These are phyloP conservation scores for human (Homo sapiens) DNA, from an alignment of 2,113 vertebrate genomes.

Conservation along the genomic window GRCh38 chr2:3351501-3352000, in stretches of 20 bases:
- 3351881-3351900: background rate
- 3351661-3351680: background rate
- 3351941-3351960: background rate
- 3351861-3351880: background rate
- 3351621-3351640: background rate
- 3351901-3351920: background rate
- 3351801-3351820: background rate
- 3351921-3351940: background rate
- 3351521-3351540: background rate
- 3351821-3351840: background rate
- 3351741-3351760: background rate
- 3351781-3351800: fast-evolving
- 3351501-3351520: background rate
- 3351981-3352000: background rate
- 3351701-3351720: background rate
- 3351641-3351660: background rate
- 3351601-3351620: fast-evolving
- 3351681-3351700: background rate
- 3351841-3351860: background rate
- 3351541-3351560: background rate
- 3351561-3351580: background rate
- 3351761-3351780: background rate
- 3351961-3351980: background rate
- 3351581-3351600: background rate
- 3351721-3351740: background rate